A percentile compares a stretch with the other conserved stretches of the same genome.
These are phyloP conservation scores for Eilema sororculum DNA, from an alignment of 2,888 invertebrate species.

Conservation along the genomic window DNA sequence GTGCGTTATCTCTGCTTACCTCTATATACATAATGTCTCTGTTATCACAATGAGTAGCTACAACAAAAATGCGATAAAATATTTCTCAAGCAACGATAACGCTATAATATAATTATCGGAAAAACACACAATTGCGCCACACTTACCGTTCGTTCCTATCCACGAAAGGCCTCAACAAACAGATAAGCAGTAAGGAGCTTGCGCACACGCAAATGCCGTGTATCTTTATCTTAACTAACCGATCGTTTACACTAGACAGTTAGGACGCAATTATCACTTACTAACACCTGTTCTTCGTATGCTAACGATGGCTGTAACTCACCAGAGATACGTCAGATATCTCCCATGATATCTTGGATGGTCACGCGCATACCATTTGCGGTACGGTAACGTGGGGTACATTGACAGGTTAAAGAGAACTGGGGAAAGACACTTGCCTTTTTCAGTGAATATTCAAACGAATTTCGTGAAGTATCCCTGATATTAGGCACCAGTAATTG, in stretches of 20 bases:
- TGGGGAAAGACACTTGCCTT: constrained; percentile 40
- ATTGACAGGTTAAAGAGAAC: constrained; percentile 50
- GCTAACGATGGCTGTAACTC: constrained; percentile 60
- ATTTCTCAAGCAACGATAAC: constrained; percentile 21
- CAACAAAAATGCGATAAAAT: constrained; percentile 17
- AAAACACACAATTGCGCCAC: constrained; percentile 44
- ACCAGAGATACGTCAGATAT: constrained; percentile 49
- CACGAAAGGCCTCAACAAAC: constrained; percentile 48
- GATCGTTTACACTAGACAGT: constrained; percentile 62
- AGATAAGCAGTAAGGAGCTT: constrained; percentile 56
- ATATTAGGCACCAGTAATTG: not conserved
- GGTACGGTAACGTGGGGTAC: constrained; percentile 49
- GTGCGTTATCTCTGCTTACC: too few species aligned
- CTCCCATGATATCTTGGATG: constrained; percentile 45
- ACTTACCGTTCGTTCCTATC: constrained; percentile 33
- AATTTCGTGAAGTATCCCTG: not conserved
- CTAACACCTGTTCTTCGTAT: constrained; percentile 68
- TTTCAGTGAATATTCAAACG: constrained; percentile 34
- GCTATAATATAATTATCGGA: constrained; percentile 36
- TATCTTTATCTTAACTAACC: constrained; percentile 73
- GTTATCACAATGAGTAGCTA: not conserved
- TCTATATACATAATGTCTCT: not conserved
- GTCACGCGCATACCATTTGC: constrained; percentile 55
- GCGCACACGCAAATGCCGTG: constrained; percentile 64
- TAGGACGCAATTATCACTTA: constrained; percentile 72